phyloP scores from a whole-genome alignment of 2,888 invertebrate genomes.

The Orthosia gothica region DNA sequence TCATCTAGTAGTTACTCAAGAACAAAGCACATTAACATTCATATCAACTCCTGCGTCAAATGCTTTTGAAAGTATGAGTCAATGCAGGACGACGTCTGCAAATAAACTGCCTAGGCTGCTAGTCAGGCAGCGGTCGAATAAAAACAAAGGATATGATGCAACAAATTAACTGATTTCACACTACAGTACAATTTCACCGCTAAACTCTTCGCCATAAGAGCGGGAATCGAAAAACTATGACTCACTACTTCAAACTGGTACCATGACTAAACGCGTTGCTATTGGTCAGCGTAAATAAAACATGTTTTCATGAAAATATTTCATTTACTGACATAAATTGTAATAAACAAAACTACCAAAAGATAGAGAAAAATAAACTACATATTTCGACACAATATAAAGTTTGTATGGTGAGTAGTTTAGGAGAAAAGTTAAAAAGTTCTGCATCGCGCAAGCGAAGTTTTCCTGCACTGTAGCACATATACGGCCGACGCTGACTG shows the following conservation, averaged over 20 bases:
- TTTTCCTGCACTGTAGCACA: constrained; percentile 17
- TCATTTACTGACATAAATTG: constrained; percentile 21
- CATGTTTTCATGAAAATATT: neutral
- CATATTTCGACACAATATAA: neutral
- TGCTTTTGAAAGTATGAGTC: constrained; percentile 14
- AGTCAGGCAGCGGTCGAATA: neutral
- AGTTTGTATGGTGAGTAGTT: neutral
- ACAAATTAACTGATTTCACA: constrained; percentile 17
- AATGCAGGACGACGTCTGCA: neutral
- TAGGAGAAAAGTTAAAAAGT: neutral
- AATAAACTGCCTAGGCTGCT: constrained; percentile 4
- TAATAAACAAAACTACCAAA: neutral
- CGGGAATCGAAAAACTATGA: constrained; percentile 7
- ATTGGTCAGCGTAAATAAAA: constrained; percentile 45
- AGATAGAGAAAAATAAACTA: neutral
- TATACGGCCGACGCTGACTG: neutral
- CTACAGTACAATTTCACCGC: constrained; percentile 7
- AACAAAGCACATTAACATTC: neutral
- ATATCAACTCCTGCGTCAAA: constrained; percentile 3
- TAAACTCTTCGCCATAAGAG: neutral
- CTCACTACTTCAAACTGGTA: neutral
- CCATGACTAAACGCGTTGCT: constrained; percentile 16
- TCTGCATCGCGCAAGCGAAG: constrained; percentile 55
- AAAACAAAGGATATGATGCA: constrained; percentile 18
- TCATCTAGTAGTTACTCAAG: neutral